phyloP scores from a whole-genome alignment of 2,888 invertebrate genomes.

The Protodeltote pygarga region DNA sequence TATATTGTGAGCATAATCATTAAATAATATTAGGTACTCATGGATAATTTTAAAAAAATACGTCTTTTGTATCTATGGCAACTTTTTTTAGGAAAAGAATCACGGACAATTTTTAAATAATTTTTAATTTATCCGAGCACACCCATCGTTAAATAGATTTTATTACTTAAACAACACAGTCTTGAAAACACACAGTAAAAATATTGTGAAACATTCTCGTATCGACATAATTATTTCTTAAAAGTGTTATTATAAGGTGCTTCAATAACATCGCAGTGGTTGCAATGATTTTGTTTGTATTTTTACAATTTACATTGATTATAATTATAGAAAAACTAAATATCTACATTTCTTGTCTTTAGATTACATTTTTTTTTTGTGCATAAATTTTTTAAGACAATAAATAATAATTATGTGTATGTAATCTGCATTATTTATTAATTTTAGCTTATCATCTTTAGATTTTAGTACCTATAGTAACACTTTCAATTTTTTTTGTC shows the following conservation, averaged over 20 bases:
- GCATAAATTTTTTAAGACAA: no score
- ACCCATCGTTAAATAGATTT: slow-evolving; percentile 41
- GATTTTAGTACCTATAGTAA: slow-evolving; percentile 16
- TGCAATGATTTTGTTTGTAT: no score
- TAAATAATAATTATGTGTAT: no score
- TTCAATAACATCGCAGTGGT: neutral
- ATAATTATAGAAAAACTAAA: no score
- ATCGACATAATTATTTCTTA: slow-evolving; percentile 16
- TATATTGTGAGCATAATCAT: no score
- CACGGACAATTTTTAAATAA: neutral
- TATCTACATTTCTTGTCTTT: no score
- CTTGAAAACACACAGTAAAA: slow-evolving; percentile 61
- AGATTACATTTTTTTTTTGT: no score
- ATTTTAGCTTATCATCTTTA: no score
- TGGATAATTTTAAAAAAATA: no score
- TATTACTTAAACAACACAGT: slow-evolving; percentile 63
- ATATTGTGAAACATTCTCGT: slow-evolving; percentile 33
- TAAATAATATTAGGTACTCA: no score
- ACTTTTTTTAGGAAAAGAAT: slow-evolving; percentile 1
- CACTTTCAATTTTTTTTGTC: slow-evolving; percentile 29
- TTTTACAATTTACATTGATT: no score
- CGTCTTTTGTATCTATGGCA: slow-evolving; percentile 18
- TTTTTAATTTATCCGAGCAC: slow-evolving; percentile 30
- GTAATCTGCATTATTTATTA: no score
- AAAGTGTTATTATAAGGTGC: slow-evolving; percentile 33